Conservation (phyloP, 1,140 invertebrate genomes). For the Marisa cornuarietis region DNA sequence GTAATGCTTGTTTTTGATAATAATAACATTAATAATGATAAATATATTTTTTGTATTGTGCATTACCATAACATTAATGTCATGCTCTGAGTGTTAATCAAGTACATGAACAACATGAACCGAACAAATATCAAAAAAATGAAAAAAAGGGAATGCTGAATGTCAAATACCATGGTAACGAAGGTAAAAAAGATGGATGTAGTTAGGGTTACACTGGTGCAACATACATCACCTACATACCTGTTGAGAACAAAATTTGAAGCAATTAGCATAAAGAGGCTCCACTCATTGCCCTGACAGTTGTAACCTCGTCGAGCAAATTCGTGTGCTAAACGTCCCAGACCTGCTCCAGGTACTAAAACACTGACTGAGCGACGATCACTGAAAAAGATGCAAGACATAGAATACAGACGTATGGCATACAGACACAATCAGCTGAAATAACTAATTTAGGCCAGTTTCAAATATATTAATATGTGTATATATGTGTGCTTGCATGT, state of each 20-base stretch:
- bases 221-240: constrained; percentile 63
- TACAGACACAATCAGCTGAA: background rate
- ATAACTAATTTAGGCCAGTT: background rate
- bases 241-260: constrained; percentile 95
- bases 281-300: constrained; percentile 98
- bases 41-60: too few species aligned
- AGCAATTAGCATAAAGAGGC: constrained; percentile 95
- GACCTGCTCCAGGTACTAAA: constrained; percentile 92
- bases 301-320: constrained; percentile 87
- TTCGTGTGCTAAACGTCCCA: constrained; percentile 93
- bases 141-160: too few species aligned
- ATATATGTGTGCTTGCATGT: constrained; percentile 3
- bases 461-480: background rate
- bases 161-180: too few species aligned
- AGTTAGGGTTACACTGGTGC: too few species aligned
- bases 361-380: constrained; percentile 72
- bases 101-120: too few species aligned
- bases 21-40: too few species aligned
- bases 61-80: too few species aligned
- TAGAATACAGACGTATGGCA: background rate
- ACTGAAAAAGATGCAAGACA: background rate
- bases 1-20: too few species aligned
- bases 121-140: too few species aligned
- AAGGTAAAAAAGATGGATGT: too few species aligned
- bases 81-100: too few species aligned